Conservation (phyloP, 1,140 invertebrate genomes). For the Homarus americanus region DNA sequence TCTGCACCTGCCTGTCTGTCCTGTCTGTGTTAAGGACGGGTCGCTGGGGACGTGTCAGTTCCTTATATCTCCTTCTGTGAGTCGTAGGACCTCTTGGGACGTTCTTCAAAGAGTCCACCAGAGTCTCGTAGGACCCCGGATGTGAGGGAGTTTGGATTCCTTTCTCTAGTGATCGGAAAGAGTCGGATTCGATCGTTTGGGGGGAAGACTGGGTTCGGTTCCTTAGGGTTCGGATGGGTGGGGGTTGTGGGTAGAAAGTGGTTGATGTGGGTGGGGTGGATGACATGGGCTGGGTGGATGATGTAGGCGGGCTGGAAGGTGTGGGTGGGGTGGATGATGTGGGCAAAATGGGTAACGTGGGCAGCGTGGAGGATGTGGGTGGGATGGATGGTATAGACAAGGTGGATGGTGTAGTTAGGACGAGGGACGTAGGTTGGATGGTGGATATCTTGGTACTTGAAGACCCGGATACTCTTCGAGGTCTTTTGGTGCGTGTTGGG, state of each 20-base stretch:
- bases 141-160: neutral
- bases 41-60: no score
- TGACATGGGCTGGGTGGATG: no score
- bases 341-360: no score
- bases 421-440: no score
- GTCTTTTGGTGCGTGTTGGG: no score
- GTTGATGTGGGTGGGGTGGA: neutral
- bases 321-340: no score
- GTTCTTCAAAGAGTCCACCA: neutral
- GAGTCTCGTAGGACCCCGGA: no score
- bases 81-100: no score
- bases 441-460: no score
- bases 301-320: no score
- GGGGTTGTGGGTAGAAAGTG: neutral
- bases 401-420: neutral
- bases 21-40: neutral
- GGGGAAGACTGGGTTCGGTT: neutral
- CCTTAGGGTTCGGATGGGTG: neutral
- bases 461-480: no score
- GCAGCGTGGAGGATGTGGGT: neutral
- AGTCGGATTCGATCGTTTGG: neutral
- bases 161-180: neutral
- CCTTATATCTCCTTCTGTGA: no score
- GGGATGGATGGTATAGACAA: neutral
- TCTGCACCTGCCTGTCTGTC: neutral